phyloP scores from a whole-genome alignment of 2,888 invertebrate species.

The Meteorus colon region DNA sequence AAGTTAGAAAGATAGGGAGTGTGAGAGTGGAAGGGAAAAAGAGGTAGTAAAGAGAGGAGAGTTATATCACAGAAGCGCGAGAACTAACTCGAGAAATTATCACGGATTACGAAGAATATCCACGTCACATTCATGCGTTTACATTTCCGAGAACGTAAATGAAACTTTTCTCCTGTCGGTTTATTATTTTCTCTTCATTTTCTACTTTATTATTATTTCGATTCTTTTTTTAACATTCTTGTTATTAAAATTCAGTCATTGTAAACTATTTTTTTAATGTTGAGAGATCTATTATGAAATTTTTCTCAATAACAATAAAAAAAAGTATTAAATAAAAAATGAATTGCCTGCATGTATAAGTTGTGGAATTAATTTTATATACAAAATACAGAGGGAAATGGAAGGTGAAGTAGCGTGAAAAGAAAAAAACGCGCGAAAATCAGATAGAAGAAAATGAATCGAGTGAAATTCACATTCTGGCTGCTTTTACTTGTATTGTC shows the following conservation, averaged over 20 bases:
- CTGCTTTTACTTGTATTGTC: slow-evolving; percentile 28
- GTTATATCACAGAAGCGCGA: slow-evolving; percentile 9
- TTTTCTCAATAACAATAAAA: background rate
- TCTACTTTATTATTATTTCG: no score
- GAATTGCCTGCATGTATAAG: background rate
- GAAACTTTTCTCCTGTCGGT: slow-evolving; percentile 25
- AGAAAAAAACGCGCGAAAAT: slow-evolving; percentile 9
- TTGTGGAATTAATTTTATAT: background rate
- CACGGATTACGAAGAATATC: slow-evolving; percentile 36
- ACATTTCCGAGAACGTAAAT: slow-evolving; percentile 5
- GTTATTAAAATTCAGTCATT: background rate
- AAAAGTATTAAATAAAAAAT: background rate
- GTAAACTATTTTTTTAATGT: slow-evolving; percentile 1
- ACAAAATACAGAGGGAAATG: background rate
- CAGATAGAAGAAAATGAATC: slow-evolving; percentile 13
- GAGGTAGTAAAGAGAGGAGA: background rate
- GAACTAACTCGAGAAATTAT: slow-evolving; percentile 33
- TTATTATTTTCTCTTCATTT: background rate
- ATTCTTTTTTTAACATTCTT: background rate
- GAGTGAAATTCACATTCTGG: slow-evolving; percentile 9
- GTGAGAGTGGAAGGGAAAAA: slow-evolving; percentile 10
- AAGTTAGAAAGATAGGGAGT: slow-evolving; percentile 1
- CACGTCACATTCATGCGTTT: slow-evolving; percentile 22
- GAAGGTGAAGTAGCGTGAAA: background rate
- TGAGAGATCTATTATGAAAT: background rate